Conservation (phyloP, 2,797 vertebrate genomes). For the Sebastolobus alascanus region DNA sequence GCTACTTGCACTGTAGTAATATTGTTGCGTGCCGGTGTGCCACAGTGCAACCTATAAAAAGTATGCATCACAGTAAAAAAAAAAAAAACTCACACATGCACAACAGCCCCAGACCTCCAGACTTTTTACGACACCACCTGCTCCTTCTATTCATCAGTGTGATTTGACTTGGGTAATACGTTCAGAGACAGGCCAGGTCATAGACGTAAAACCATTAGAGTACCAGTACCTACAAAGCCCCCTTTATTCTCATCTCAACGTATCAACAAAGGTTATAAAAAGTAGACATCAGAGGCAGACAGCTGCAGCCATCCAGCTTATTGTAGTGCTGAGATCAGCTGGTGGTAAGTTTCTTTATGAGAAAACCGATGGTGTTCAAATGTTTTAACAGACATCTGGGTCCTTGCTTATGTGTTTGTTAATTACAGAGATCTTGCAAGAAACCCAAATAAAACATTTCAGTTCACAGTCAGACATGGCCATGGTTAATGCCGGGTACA, state of each 20-base stretch:
- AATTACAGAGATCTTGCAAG: constrained; percentile 22
- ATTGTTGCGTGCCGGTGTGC: constrained; percentile 25
- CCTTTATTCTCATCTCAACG: constrained; percentile 60
- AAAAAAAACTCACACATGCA: neutral
- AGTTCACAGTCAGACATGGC: constrained; percentile 17
- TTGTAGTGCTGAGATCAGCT: constrained; percentile 14
- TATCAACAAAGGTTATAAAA: constrained; percentile 53
- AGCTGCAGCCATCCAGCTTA: constrained; percentile 6
- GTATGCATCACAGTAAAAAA: constrained; percentile 23
- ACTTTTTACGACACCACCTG: constrained; percentile 53
- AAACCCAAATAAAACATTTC: constrained; percentile 30
- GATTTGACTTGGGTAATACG: constrained; percentile 52
- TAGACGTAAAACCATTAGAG: constrained; percentile 54
- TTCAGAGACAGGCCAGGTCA: constrained; percentile 40
- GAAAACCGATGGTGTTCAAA: constrained; percentile 7
- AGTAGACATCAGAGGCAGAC: constrained; percentile 21
- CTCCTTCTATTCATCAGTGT: constrained; percentile 58
- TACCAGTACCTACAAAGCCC: constrained; percentile 41
- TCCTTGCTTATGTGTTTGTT: constrained; percentile 23
- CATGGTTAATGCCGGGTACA: neutral
- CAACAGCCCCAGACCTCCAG: constrained; percentile 22
- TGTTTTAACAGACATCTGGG: constrained; percentile 21
- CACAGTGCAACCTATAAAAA: constrained; percentile 33
- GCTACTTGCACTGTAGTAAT: constrained; percentile 30
- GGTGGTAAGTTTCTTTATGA: neutral